A percentile compares a stretch with the other conserved stretches of the same genome.
Conservation (phyloP, 2,888 invertebrate species). For the Argyresthia albistria region DNA sequence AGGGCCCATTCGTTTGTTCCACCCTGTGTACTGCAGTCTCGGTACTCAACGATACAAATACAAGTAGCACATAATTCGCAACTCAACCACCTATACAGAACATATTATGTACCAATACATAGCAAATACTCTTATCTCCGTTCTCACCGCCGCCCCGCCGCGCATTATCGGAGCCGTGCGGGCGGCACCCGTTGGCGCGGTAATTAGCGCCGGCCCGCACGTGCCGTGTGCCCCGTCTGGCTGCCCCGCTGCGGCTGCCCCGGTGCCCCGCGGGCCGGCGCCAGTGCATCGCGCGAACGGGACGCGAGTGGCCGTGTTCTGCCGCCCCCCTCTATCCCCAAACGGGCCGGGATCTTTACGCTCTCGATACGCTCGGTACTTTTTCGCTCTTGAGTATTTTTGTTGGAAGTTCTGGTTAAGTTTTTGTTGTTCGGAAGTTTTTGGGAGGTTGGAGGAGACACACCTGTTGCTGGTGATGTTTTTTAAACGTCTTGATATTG, state of each 20-base stretch:
- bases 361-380: conserved; percentile 9
- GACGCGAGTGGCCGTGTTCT: conserved; percentile 52
- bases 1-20: no score
- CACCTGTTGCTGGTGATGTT: neutral
- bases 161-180: conserved; percentile 30
- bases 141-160: conserved; percentile 24
- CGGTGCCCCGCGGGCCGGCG: conserved; percentile 17
- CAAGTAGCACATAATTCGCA: no score
- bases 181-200: conserved; percentile 39
- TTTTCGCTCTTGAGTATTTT: conserved; percentile 5
- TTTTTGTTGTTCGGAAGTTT: neutral
- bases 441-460: neutral
- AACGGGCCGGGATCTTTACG: neutral
- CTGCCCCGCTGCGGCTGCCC: conserved; percentile 8
- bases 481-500: no score
- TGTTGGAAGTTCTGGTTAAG: neutral
- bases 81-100: neutral
- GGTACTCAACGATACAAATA: no score
- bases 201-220: conserved; percentile 48
- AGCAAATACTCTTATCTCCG: neutral
- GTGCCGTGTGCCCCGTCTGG: conserved; percentile 14
- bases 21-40: no score
- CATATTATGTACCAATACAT: neutral
- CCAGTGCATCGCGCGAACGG: conserved; percentile 63
- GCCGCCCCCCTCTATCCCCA: conserved; percentile 14